Conservation (phyloP, 2,113 vertebrate genomes). For the Hiodon alosoides region DNA sequence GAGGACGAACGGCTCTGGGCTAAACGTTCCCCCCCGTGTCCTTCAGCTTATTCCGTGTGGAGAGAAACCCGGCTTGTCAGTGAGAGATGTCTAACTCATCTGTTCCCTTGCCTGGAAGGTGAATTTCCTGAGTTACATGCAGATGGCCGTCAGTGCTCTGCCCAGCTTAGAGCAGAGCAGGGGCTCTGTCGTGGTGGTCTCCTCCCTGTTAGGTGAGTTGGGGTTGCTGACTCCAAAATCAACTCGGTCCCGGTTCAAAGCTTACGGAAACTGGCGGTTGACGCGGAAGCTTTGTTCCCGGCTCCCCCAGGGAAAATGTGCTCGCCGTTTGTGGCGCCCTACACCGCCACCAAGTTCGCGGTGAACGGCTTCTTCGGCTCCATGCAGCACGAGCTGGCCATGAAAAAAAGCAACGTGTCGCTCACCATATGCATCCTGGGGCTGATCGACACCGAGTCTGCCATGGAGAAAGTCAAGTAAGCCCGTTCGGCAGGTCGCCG, state of each 20-base stretch:
- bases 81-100: not conserved
- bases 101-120: constrained; percentile 55
- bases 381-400: constrained; percentile 66
- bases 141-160: constrained; percentile 68
- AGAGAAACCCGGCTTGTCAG: no score
- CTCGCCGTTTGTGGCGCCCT: constrained; percentile 65
- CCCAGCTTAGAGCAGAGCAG: constrained; percentile 63
- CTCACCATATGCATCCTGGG: constrained; percentile 74
- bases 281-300: not conserved
- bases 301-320: constrained; percentile 60
- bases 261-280: not conserved
- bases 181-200: constrained; percentile 73
- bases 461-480: constrained; percentile 66
- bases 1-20: no score
- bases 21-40: no score
- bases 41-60: no score
- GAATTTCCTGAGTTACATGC: constrained; percentile 79
- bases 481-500: constrained; percentile 14
- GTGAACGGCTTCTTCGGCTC: constrained; percentile 77
- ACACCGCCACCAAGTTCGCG: constrained; percentile 73
- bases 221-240: no score
- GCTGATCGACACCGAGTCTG: constrained; percentile 65
- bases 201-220: constrained; percentile 71
- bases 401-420: constrained; percentile 69
- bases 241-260: not conserved